Base-by-base conservation (phyloP, 2,797 vertebrate species). In the Corythornis leucogaster region DNA sequence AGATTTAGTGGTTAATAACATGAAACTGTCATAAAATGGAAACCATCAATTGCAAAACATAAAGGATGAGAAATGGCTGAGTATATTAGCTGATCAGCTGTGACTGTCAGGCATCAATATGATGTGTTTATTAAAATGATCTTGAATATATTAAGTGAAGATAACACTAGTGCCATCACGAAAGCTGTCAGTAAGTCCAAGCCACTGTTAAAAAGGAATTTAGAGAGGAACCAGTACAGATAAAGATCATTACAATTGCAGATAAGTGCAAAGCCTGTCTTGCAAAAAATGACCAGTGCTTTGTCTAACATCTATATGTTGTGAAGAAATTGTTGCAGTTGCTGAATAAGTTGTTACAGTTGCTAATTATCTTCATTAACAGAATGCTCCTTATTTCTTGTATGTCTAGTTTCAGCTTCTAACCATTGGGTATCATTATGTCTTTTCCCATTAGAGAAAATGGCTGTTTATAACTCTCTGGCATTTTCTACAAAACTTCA, bases 401-500 rank as follows among this genome's bases (percentile, higher is more conserved):
- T 70, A 19, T 73, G 48, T 90, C 40, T 74, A 58, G n/a, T 71
- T 94, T 85, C 84, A 83, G 46, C 66, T 85, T 91, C 48, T 54
- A 78, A 59, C 73, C n/a, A 11, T 7, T 91, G n/a, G 69, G 69
- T 89, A 77, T 78, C 58, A 66, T 93, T 70, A 74, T 87, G 45
- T 30, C 53, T 85, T 87, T 81, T 92, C 63, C 69, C 85, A 26
- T 55, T 83, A 55, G 50, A 89, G 30, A 87, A 87, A 90, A 77
- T 50, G 80, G 64, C 61, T 92, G 24, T 92, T 87, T 91, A 19
- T 83, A 80, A 82, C 58, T 92, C 18, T 40, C 38, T 89, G 73
- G 30, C 9, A 73, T 89, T 94, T 91, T 85, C 43, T 78, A 28
- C 46, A 55, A 40, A 87, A 68, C 67, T 87, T 95, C 84, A 92